Evolutionary conservation across 2,797 vertebrate species (phyloP).

Genomic region (Sebastes minor): DNA sequence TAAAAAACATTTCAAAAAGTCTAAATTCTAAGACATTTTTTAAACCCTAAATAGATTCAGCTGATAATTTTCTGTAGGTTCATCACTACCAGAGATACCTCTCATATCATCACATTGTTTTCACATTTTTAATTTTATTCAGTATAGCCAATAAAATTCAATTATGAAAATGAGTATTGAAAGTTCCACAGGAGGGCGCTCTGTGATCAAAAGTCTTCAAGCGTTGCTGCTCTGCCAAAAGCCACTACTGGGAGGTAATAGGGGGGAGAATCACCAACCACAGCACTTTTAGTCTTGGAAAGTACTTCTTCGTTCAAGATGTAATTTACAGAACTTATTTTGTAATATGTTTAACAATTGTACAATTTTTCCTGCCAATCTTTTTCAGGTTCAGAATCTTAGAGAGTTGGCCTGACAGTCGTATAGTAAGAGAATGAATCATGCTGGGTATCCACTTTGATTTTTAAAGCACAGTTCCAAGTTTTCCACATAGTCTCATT

Average conservation of each 20-base stretch:
- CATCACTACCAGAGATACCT: background rate
- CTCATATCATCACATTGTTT: background rate
- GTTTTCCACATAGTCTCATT: too few species aligned
- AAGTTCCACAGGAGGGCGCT: constrained; percentile 3
- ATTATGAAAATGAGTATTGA: fast-evolving
- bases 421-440: too few species aligned
- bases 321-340: background rate
- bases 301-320: background rate
- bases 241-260: fast-evolving
- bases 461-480: too few species aligned
- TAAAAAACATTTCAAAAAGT: background rate
- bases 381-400: background rate
- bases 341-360: background rate
- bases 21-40: background rate
- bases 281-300: background rate
- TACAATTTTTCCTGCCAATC: background rate
- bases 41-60: background rate
- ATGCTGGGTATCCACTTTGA: too few species aligned
- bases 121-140: background rate
- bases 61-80: background rate
- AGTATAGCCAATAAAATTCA: too few species aligned
- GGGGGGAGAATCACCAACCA: background rate
- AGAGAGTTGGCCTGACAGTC: background rate
- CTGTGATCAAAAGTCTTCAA: background rate
- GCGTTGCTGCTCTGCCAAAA: background rate